Evolutionary conservation across 1,140 invertebrate species (phyloP), one percentile per base, ranked within the genome.

Genomic region (Mya arenaria): DNA sequence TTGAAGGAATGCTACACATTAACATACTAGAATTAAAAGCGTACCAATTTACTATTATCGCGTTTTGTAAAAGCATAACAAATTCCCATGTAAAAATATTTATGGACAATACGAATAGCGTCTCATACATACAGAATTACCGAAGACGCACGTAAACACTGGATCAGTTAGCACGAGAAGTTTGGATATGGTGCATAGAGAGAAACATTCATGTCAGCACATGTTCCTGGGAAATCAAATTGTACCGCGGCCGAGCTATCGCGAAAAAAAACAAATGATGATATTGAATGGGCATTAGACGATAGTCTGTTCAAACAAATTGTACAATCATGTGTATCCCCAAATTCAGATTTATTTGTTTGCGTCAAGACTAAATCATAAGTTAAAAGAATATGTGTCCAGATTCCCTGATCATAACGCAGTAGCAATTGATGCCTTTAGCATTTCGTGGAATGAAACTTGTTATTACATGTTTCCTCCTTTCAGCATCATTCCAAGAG

Each of bases 61-160:
- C 63, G 6, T 66, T 41, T 41, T 66, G 63, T 41, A 66, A 66
- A 66, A 34, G 25, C 41, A n/a, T 37, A 32, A 39, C 4, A 37
- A 66, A 66, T 39, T 8, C 4, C 4, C 63, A 66, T 39, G 34
- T 66, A 6, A 66, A 28, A 37, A 37, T 37, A 13, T 6, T 39
- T 37, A 66, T 39, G 63, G n/a, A 66, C 32, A 66, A 66, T 41
- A 66, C 62, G 36, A 65, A 25, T 32, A 65, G 62, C 30, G 30
- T 25, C 28, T 32, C 62, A 65, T 65, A 36, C 19, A 34, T 30
- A 65, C 30, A 36, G 17, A 65, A 65, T 23, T 65, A 65, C n/a
- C 15, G 25, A 25, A 19, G 25, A 19, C 28, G 62, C 62, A 65
- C 55, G n/a, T n/a, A n/a, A n/a, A n/a, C n/a, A n/a, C n/a, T n/a